Conservation (phyloP, 2,113 vertebrate species). For the Picathartes gymnocephalus region DNA sequence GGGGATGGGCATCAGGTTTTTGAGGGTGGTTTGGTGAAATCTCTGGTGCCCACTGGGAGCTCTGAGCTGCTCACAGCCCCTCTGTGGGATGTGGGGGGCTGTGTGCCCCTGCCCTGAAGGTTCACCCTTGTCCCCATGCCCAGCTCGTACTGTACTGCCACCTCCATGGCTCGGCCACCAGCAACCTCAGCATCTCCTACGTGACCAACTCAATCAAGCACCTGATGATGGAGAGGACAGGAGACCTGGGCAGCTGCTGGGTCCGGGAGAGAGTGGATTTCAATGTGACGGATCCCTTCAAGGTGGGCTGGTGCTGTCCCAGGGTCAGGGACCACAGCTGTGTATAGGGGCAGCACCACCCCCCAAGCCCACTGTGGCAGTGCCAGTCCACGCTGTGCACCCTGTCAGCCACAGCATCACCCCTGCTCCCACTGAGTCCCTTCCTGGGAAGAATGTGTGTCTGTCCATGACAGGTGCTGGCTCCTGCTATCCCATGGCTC, state of each 20-base stretch:
- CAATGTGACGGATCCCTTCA: conserved; percentile 56
- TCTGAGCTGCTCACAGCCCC: neutral
- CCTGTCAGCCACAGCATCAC: rapidly evolving
- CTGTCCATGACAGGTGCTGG: neutral
- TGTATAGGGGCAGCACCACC: neutral
- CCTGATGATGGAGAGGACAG: conserved; percentile 68
- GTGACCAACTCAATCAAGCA: neutral
- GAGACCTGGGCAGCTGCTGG: conserved; percentile 83
- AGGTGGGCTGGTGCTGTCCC: conserved; percentile 45
- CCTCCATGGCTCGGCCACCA: conserved; percentile 77
- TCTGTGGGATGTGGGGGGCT: neutral
- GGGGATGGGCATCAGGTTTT: neutral
- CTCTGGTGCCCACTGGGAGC: rapidly evolving
- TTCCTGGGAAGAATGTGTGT: neutral
- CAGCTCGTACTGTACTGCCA: conserved; percentile 87
- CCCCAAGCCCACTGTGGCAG: neutral
- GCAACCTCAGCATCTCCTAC: conserved; percentile 73
- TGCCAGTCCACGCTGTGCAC: neutral
- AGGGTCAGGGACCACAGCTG: rapidly evolving
- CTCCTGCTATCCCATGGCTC: rapidly evolving
- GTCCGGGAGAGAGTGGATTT: conserved; percentile 85
- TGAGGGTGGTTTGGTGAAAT: neutral
- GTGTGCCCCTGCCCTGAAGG: rapidly evolving
- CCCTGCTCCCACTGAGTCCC: neutral
- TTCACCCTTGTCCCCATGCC: neutral